Evolutionary conservation across 1,140 invertebrate species (phyloP), one percentile per base, ranked within the genome.

Genomic region (Fopius arisanus): DNA sequence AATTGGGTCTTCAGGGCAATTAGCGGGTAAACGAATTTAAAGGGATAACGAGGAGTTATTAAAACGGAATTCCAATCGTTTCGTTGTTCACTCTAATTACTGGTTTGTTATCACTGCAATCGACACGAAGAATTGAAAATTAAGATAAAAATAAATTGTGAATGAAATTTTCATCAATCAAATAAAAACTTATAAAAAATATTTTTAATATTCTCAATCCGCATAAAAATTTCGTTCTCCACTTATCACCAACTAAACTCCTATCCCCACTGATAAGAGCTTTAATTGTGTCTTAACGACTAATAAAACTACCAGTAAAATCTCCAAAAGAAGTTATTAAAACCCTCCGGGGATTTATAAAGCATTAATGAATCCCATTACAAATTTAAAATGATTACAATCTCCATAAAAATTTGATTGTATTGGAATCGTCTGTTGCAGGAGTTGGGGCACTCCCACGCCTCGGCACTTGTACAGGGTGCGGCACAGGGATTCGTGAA

Each of bases 401-500:
- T 59, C 23, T 59, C 10, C 26, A 59, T 59, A 59, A 59, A 59
- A 59, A 59, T 59, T 59, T 59, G 54, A 59, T 59, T 59, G 54
- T 59, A 59, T 59, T 59, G 54, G 54, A 59, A 59, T 59, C 26
- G 54, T 59, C 14, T 28, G 43, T 51, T 51, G 54, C 54, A 28
- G 54, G 54, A 59, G 54, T 59, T 59, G 54, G 54, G 54, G 54
- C 54, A 59, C 54, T 59, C 54, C 21, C 54, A 59, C 54, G 54
- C 54, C 23, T 59, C 9, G 23, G 21, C 54, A 59, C 21, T 59
- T 59, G 54, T 65, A 29, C 26, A 65, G 62, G 62, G 62, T 33
- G 62, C 62, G 62, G 62, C 62, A 9, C 14, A 33, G 26, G 62
- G 29, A 65, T 33, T 62, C 4, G 21, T 28, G 10, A 59, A 23